A percentile compares a stretch with the other conserved stretches of the same genome.
Evolutionary conservation across 2,113 vertebrate species (phyloP).

Genomic region (Neodontobutis hainanensis): DNA sequence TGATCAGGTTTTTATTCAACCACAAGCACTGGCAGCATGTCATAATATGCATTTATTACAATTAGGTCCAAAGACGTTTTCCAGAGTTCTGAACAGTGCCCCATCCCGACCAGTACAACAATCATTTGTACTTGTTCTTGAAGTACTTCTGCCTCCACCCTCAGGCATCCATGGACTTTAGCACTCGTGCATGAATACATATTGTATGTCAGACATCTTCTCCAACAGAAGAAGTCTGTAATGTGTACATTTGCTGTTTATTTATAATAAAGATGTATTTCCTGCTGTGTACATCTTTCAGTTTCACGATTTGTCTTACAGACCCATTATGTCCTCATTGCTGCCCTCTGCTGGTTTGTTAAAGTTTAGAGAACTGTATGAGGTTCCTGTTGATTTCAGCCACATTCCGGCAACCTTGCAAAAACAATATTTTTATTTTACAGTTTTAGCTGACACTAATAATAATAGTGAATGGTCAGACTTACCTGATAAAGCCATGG

Average conservation of each 20-base stretch:
- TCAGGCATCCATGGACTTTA: neutral
- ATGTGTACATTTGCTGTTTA: neutral
- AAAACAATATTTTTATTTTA: neutral
- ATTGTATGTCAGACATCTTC: neutral
- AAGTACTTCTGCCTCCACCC: neutral
- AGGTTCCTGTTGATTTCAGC: conserved; percentile 84
- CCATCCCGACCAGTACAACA: conserved; percentile 7
- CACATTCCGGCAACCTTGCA: conserved; percentile 83
- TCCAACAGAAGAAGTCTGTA: neutral
- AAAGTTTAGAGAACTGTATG: conserved; percentile 82
- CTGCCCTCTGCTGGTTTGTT: conserved; percentile 46
- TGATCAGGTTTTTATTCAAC: conserved; percentile 59
- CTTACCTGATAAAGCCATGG: conserved; percentile 90
- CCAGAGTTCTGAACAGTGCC: neutral
- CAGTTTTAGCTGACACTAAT: neutral
- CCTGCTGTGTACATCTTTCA: neutral
- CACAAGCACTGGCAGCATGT: conserved; percentile 24
- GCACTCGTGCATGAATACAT: conserved; percentile 16
- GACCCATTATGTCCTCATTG: conserved; percentile 12
- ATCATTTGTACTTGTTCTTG: conserved; percentile 26
- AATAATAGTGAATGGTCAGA: neutral
- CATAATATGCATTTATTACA: conserved; percentile 10
- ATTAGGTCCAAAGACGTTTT: conserved; percentile 5
- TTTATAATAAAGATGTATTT: neutral
- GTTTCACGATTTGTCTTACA: conserved; percentile 6